These are phyloP conservation scores for Hoplostethus atlanticus DNA, from an alignment of 2,797 vertebrate genomes.

Conservation along the genomic window DNA sequence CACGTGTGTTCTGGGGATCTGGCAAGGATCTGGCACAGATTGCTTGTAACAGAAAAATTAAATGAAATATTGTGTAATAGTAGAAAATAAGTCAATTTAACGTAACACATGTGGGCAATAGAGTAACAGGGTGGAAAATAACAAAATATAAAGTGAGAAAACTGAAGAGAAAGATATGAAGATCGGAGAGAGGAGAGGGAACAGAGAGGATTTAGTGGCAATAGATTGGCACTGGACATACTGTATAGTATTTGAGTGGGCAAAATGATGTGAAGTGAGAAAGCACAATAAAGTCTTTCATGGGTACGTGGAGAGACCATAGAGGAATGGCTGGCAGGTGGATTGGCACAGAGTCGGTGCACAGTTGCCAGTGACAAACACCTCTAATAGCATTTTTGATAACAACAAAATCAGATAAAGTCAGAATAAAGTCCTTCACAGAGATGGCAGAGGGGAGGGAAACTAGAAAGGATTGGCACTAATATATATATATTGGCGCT, in stretches of 20 bases:
- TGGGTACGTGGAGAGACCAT: conserved; percentile 44
- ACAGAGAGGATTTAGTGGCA: conserved; percentile 20
- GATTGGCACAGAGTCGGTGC: conserved; percentile 26
- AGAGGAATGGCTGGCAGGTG: conserved; percentile 57
- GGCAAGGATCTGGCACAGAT: too few relatives aligned
- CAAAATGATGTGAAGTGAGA: conserved; percentile 38
- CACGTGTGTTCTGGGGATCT: background rate
- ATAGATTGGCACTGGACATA: conserved; percentile 28
- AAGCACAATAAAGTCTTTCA: conserved; percentile 50
- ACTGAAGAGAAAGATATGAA: conserved; percentile 12
- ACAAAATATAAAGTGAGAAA: background rate
- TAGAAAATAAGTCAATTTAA: too few relatives aligned
- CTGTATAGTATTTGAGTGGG: conserved; percentile 40
- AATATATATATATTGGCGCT: conserved; percentile 14
- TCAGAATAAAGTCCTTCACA: conserved; percentile 40
- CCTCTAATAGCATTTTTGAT: conserved; percentile 61
- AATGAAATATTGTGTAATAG: too few relatives aligned
- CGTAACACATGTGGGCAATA: too few relatives aligned
- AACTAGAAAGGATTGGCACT: conserved; percentile 39
- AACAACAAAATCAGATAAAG: conserved; percentile 48
- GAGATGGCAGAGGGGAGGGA: conserved; percentile 24
- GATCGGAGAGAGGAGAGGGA: background rate
- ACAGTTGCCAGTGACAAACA: conserved; percentile 51
- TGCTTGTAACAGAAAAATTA: too few relatives aligned
- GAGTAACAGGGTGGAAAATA: too few relatives aligned